Evolutionary conservation across 2,797 vertebrate genomes (phyloP), one percentile per base, ranked within the genome.

Genomic region (Antennarius maculatus): DNA sequence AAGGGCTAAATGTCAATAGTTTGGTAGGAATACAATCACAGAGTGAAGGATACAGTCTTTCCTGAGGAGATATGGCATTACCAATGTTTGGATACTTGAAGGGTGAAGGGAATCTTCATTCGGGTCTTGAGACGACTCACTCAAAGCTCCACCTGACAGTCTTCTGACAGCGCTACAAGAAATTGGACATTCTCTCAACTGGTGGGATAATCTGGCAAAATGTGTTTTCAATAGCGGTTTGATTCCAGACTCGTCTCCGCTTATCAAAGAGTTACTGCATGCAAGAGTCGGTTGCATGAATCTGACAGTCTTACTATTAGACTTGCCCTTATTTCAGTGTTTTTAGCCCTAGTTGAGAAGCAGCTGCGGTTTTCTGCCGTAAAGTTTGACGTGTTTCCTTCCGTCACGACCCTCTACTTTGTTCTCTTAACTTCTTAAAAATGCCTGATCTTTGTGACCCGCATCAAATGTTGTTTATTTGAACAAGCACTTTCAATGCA

Each of bases 271-370:
- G 45, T 83, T 87, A 85, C 79, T 72, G 80, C 84, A 86, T 69
- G 79, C 80, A 74, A 74, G 75, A 81, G 79, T 87, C 85, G 72
- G 82, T 66, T 49, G 71, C 73, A 87, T 89, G 83, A 86, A 89
- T 90, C 85, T 82, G 64, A n/a, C n/a, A 77, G 76, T 88, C 56
- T 82, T 78, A 89, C 88, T 87, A 84, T 76, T 23, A 23, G 23
- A 23, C 23, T 23, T 23, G 23, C 23, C 23, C 81, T 81, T 68
- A 43, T 15, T 43, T 14, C 42, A 69, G 76, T 62, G 68, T 79
- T 76, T 59, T 34, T 34, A 34, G 1, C 31, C 31, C 23, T 5
- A 61, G 45, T 73, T 0, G 15, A 65, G 47, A 3, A 43, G 50
- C 51, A 7, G 42, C 54, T 74, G 77, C 34, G 67, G 57, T 73